These are phyloP conservation scores for Thamnaconus septentrionalis DNA, from an alignment of 2,113 vertebrate species.

Conservation along the genomic window DNA sequence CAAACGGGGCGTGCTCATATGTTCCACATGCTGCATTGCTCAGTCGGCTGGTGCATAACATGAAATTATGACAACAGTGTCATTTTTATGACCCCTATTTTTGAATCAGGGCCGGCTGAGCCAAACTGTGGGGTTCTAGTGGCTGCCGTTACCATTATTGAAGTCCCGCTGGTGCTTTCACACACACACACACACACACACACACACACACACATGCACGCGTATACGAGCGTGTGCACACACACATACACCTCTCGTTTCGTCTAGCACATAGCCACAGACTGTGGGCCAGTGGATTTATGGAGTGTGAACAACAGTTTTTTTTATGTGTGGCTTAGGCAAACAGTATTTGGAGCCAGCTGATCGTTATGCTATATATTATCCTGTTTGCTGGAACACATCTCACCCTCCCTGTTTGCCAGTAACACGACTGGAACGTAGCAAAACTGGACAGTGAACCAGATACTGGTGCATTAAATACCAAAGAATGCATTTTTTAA, in stretches of 20 bases:
- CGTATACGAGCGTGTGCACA: not conserved
- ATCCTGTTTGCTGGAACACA: conserved; percentile 62
- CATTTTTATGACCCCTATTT: conserved; percentile 58
- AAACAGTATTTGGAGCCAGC: conserved; percentile 64
- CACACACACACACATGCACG: conserved; percentile 6
- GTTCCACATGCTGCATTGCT: conserved; percentile 31
- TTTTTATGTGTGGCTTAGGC: conserved; percentile 47
- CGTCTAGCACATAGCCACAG: not conserved
- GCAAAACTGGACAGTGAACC: conserved; percentile 19
- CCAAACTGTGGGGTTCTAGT: conserved; percentile 46
- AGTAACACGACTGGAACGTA: conserved; percentile 36
- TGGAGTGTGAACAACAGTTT: conserved; percentile 53
- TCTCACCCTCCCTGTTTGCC: conserved; percentile 41
- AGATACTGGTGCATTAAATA: conserved; percentile 5
- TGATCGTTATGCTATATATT: conserved; percentile 64
- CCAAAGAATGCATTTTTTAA: not conserved
- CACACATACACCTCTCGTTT: conserved; percentile 3
- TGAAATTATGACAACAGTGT: conserved; percentile 61
- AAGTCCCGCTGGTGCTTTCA: conserved; percentile 36
- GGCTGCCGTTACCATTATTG: conserved; percentile 50
- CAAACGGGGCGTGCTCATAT: conserved; percentile 35
- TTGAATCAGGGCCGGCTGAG: conserved; percentile 46
- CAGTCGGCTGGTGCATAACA: conserved; percentile 32
- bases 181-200: conserved; percentile 11
- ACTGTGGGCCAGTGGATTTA: conserved; percentile 52